Base-by-base conservation (phyloP, 35 echinoderm and acorn worm species). In the Stichopus chloronotus region DNA sequence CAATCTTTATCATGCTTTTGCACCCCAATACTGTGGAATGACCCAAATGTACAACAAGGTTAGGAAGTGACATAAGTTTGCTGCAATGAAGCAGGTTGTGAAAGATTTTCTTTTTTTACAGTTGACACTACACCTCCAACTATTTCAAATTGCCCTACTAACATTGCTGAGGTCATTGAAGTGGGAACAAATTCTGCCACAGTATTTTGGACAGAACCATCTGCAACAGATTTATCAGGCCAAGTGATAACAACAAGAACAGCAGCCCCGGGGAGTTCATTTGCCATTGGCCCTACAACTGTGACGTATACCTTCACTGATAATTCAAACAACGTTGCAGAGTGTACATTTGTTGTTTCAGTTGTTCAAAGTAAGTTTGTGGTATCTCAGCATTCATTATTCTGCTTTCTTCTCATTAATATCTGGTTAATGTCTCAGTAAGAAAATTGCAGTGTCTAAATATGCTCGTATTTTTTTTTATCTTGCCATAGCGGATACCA, bases 241-340 rank as follows among this genome's bases (percentile, higher is more conserved):
- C 17, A 30, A 30, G 87, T 72, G 11, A 25, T 55, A 12, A 52
- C 53, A 22, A 54, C 21, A 30, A 22, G 21, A 21, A 30, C 87
- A 22, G 53, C 68, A 84, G 56, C 52, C 9, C 88, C 93, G 12
- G 88, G 88, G 20, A 80, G 85, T 83, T 63, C 57, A 12, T 94
- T 94, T 56, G 3, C 58, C 57, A n/a, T 94, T 56, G 93, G 88
- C 20, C 1, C 82, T 54, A 87, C 84, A 10, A 60, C 52, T 12
- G 83, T 93, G 7, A 76, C 52, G 10, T 93, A 93, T 54, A 93
- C 71, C 17, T 86, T 86, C n/a, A 63, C 19, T 72, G 92, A 93
- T 71, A 19, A 9, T 56, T 24, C 20, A 57, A 56, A 63, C 25
- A 93, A 88, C 53, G 4, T 69, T 22, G 83, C 92, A 74, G 11